Evolutionary conservation across 2,797 vertebrate genomes (phyloP), one percentile per base, ranked within the genome.

Genomic region (Rhabdomys pumilio): DNA sequence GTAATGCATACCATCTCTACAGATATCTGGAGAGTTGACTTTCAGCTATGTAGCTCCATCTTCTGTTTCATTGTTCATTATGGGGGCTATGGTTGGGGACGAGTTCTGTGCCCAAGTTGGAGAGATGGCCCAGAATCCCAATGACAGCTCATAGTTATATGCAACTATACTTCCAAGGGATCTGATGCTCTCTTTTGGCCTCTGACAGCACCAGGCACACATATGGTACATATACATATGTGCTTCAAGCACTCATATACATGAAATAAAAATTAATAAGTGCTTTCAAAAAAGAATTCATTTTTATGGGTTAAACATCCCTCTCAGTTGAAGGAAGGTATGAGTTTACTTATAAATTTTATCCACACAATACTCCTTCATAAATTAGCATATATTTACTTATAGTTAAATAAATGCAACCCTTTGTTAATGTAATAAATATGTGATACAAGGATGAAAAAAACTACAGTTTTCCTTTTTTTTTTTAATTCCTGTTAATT

Each of bases 361-460:
- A 91, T 65, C 24, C 14, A 22, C 26, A 55, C 53, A 53, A 12
- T 3, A 63, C 3, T 83, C 31, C 3, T 22, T 47, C 31, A 41
- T 91, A 59, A 91, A 50, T 82, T 50, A 89, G 77, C n/a, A 61
- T 61, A 47, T 24, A 63, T 83, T 72, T 80, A 84, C 50, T 59
- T 93, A 24, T 6, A 81, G 47, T 41, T 38, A 79, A 63, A 75
- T 73, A 55, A 88, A 50, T 22, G 53, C 5, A n/a, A 17, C n/a
- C 50, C 26, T 88, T 72, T 50, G 20, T 67, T 59, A 84, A 80
- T 44, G 29, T 6, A 41, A 57, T 14, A 50, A 89, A 84, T 73
- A 3, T 24, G 34, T n/a, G 79, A n/a, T 65, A 41, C 44, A 95
- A 73, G n/a, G 38, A 80, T n/a, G 61, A 82, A 83, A 93, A 22